Percentiles rank a stretch among this genome's conserved stretches.
Conservation (phyloP, 2,888 invertebrate genomes). For the Macrophya annulata region DNA sequence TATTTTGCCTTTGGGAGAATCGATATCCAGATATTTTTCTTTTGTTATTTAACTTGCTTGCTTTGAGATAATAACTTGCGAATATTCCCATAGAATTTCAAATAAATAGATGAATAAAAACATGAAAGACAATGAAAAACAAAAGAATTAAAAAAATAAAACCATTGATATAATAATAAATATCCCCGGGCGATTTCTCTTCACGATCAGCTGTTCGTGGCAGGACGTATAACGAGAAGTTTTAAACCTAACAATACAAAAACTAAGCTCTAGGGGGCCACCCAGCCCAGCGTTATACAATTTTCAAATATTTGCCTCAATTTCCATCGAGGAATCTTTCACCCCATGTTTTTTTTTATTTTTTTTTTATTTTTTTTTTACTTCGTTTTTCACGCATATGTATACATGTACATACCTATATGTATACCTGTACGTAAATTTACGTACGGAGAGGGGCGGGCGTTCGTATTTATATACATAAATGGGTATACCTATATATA, state of each 20-base stretch:
- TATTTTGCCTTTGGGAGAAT: not conserved
- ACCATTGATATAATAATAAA: not conserved
- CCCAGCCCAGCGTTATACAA: not conserved
- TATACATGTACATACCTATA: not conserved
- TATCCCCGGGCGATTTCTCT: not conserved
- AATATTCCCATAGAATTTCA: not conserved
- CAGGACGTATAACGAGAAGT: not conserved
- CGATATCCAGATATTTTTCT: not conserved
- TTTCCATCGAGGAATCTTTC: conserved; percentile 8
- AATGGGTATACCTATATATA: too few relatives aligned
- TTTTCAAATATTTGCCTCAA: conserved; percentile 16
- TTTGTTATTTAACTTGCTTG: not conserved
- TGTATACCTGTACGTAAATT: not conserved
- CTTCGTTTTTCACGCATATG: not conserved
- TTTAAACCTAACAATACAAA: not conserved
- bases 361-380: too few relatives aligned
- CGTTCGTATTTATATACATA: conserved; percentile 1
- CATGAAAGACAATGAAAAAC: too few relatives aligned
- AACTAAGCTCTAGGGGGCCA: not conserved
- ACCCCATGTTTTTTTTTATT: not conserved
- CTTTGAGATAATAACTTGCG: conserved; percentile 3
- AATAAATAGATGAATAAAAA: not conserved
- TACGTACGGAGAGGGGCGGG: not conserved
- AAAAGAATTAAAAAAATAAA: not conserved
- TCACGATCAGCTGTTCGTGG: conserved; percentile 22